A percentile compares a stretch with the other conserved stretches of the same genome.
Evolutionary conservation across 2,888 invertebrate species (phyloP).

Genomic region (Dasypolia templi): DNA sequence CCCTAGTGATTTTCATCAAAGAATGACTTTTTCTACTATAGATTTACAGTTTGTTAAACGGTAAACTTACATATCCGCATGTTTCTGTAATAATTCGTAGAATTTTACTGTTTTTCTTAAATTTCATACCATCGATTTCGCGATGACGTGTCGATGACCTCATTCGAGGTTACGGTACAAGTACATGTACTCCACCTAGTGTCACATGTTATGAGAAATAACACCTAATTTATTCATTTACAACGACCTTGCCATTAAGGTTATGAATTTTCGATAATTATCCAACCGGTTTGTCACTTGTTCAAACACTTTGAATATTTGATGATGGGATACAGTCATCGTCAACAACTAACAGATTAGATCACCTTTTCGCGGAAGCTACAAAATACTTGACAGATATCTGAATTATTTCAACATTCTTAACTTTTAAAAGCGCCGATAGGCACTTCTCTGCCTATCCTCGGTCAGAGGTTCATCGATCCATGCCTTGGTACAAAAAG

Average conservation of each 20-base stretch:
- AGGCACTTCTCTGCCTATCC: background rate
- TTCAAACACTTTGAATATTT: conserved; percentile 24
- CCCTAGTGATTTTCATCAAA: conserved; percentile 34
- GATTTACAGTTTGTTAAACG: background rate
- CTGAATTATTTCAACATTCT: background rate
- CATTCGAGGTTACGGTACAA: conserved; percentile 67
- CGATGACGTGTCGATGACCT: conserved; percentile 77
- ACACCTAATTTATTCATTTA: background rate
- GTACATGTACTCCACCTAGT: background rate
- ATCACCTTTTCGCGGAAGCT: conserved; percentile 21
- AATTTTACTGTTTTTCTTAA: conserved; percentile 34
- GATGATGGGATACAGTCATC: conserved; percentile 16
- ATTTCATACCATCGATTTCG: background rate
- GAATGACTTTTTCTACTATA: background rate
- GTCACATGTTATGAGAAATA: conserved; percentile 43
- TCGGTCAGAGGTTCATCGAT: too few relatives aligned
- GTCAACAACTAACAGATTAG: conserved; percentile 19
- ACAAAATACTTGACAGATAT: background rate
- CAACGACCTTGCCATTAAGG: conserved; percentile 38
- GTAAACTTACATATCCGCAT: background rate
- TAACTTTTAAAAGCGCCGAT: background rate
- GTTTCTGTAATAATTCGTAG: background rate
- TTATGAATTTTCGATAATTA: conserved; percentile 22
- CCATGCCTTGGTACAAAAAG: background rate
- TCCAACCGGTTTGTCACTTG: conserved; percentile 29